Conservation (phyloP, 2,113 vertebrate species). For the Pseudorasbora parva region DNA sequence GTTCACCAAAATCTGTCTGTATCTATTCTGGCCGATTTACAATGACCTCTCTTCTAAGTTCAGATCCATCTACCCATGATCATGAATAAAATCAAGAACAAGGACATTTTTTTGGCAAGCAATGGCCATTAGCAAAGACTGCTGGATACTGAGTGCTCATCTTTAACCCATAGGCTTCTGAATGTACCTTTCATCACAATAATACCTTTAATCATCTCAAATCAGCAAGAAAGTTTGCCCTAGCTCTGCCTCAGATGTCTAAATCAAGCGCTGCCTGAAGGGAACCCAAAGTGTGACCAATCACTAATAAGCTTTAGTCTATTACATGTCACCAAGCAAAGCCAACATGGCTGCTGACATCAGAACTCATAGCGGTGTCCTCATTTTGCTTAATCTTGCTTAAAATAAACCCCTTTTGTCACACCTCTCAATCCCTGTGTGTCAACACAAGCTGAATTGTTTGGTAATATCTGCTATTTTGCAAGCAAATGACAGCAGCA, state of each 20-base stretch:
- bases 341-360: conserved; percentile 37
- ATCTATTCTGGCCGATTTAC: no score
- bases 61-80: not conserved
- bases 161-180: conserved; percentile 1
- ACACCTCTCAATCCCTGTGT: conserved; percentile 1
- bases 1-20: no score
- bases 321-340: conserved; percentile 39
- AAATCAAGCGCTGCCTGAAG: conserved; percentile 26
- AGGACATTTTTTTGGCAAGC: not conserved
- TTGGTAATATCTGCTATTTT: conserved; percentile 38
- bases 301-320: conserved; percentile 50
- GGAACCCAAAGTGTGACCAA: conserved; percentile 45
- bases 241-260: conserved; percentile 16
- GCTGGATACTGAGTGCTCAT: not conserved
- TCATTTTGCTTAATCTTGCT: conserved; percentile 49
- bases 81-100: not conserved
- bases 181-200: not conserved
- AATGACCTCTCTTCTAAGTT: not conserved
- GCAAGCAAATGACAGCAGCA: conserved; percentile 13
- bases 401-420: conserved; percentile 51
- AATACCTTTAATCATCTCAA: conserved; percentile 28
- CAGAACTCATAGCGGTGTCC: conserved; percentile 39
- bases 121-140: not conserved
- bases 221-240: not conserved
- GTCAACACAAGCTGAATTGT: conserved; percentile 38